Evolutionary conservation across 2,888 invertebrate species (phyloP).

Genomic region (Poecilus cupreus): DNA sequence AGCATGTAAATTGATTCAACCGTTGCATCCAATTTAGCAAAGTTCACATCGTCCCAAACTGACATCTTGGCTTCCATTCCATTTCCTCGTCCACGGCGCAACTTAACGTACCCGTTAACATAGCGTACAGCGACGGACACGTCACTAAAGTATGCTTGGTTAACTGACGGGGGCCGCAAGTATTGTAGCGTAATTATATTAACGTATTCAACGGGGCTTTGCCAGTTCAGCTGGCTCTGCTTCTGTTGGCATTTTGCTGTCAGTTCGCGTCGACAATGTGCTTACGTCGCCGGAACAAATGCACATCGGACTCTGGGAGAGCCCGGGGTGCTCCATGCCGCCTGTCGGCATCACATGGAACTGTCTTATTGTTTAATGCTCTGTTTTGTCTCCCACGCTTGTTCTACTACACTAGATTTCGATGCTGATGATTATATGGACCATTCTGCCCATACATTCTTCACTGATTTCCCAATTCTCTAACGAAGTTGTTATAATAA

Average conservation of each 20-base stretch:
- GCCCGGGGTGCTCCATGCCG: not conserved
- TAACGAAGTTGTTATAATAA: no score
- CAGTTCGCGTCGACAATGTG: conserved; percentile 43
- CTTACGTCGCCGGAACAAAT: conserved; percentile 48
- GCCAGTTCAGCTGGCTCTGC: conserved; percentile 10
- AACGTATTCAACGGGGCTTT: conserved; percentile 49
- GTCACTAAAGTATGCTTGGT: conserved; percentile 14
- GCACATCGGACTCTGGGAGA: conserved; percentile 27
- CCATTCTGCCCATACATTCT: no score
- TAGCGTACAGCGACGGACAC: not conserved
- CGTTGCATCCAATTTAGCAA: not conserved
- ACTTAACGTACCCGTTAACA: not conserved
- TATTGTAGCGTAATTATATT: conserved; percentile 50
- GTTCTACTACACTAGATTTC: not conserved
- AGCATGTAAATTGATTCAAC: conserved; percentile 6
- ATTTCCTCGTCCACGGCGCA: not conserved
- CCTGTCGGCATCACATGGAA: conserved; percentile 10
- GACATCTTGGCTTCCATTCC: conserved; percentile 30
- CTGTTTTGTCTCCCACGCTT: not conserved
- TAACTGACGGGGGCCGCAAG: conserved; percentile 25
- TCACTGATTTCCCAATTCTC: no score
- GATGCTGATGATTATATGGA: no score
- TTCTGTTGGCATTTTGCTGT: conserved; percentile 47
- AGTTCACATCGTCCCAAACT: not conserved
- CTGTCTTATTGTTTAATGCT: conserved; percentile 29